Evolutionary conservation across 2,888 invertebrate species (phyloP).

Genomic region (Cremastinae sp.): DNA sequence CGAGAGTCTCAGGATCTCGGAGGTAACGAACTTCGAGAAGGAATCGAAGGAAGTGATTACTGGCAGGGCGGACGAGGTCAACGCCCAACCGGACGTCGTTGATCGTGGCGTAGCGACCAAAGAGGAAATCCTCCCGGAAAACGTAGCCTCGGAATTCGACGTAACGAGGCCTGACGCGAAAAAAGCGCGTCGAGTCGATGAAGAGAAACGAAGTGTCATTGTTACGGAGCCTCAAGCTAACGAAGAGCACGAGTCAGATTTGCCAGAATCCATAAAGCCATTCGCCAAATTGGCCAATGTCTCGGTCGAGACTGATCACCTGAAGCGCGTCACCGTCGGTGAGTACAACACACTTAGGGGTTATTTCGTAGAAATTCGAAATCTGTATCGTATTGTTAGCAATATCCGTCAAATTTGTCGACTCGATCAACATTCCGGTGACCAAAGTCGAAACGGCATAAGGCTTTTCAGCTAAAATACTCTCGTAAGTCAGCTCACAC

Average conservation of each 20-base stretch:
- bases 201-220: slow-evolving; percentile 80
- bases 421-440: too few species aligned
- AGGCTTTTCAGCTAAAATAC: neutral
- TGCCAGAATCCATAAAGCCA: slow-evolving; percentile 79
- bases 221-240: slow-evolving; percentile 81
- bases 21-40: slow-evolving; percentile 78
- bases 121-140: slow-evolving; percentile 74
- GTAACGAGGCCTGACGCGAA: slow-evolving; percentile 71
- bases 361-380: slow-evolving; percentile 32
- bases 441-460: too few species aligned
- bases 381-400: neutral
- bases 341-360: slow-evolving; percentile 69
- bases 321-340: slow-evolving; percentile 72
- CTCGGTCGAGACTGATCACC: slow-evolving; percentile 74
- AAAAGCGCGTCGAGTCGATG: slow-evolving; percentile 72
- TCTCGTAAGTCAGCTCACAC: too few species aligned
- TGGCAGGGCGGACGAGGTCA: slow-evolving; percentile 80
- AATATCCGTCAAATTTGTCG: slow-evolving; percentile 18
- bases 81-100: slow-evolving; percentile 80
- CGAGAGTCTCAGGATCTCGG: slow-evolving; percentile 78
- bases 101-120: slow-evolving; percentile 80
- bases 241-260: slow-evolving; percentile 81
- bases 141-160: slow-evolving; percentile 69
- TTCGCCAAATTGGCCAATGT: slow-evolving; percentile 79
- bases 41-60: slow-evolving; percentile 77